These are phyloP conservation scores for Drosophila basisetae DNA, from an alignment of 2,888 invertebrate species.

Conservation along the genomic window DNA sequence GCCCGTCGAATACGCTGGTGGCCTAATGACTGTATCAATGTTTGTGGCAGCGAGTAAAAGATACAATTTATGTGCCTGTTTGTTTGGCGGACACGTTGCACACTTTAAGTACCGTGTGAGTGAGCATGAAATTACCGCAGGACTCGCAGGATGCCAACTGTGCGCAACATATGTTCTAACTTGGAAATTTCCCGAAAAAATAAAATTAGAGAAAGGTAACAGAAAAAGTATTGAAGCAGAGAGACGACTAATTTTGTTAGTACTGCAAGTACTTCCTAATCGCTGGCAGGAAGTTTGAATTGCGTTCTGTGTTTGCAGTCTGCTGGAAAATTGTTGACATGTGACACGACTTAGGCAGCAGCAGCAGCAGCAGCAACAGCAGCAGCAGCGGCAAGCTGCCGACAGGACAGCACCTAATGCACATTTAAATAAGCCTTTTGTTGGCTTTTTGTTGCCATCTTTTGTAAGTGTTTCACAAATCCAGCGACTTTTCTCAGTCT, in stretches of 20 bases:
- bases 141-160: constrained; percentile 56
- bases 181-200: constrained; percentile 43
- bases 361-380: not conserved
- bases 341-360: constrained; percentile 73
- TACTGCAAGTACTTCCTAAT: constrained; percentile 44
- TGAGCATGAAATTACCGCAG: constrained; percentile 70
- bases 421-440: constrained; percentile 77
- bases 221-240: constrained; percentile 22
- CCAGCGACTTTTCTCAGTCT: constrained; percentile 68
- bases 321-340: constrained; percentile 67
- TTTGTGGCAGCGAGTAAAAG: constrained; percentile 18
- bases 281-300: constrained; percentile 54
- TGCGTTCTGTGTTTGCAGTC: constrained; percentile 32
- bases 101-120: constrained; percentile 62
- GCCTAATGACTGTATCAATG: constrained; percentile 76
- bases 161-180: constrained; percentile 59
- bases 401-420: constrained; percentile 40
- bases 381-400: constrained; percentile 8
- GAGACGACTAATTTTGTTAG: constrained; percentile 48
- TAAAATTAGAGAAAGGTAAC: not conserved
- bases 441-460: constrained; percentile 48
- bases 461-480: constrained; percentile 58
- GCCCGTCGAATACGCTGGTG: constrained; percentile 55
- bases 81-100: constrained; percentile 45
- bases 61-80: constrained; percentile 56